Conservation (phyloP, 2,113 vertebrate species). For the Urocynchramus pylzowi region DNA sequence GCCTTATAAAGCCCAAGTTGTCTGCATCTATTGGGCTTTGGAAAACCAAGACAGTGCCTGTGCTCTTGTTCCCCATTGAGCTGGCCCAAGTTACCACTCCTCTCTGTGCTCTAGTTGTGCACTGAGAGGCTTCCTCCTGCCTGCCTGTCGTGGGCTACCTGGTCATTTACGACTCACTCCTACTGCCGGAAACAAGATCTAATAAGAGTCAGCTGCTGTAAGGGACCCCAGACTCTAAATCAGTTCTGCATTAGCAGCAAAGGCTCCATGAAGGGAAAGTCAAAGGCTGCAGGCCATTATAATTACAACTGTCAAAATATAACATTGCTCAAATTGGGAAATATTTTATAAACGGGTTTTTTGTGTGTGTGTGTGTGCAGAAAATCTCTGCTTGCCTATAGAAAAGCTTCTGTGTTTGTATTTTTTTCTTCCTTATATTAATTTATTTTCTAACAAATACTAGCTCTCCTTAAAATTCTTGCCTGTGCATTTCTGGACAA, state of each 20-base stretch:
- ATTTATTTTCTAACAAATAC: not conserved
- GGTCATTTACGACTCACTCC: constrained; percentile 20
- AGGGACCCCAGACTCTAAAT: constrained; percentile 49
- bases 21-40: not conserved
- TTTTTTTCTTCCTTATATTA: not conserved
- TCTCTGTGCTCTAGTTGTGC: fast-evolving
- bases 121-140: not conserved
- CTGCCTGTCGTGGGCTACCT: constrained; percentile 47
- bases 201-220: constrained; percentile 69
- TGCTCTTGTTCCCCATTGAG: not conserved
- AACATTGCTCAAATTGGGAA: not conserved
- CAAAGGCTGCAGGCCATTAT: constrained; percentile 63
- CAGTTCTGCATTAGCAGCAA: constrained; percentile 74
- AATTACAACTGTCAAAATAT: constrained; percentile 61
- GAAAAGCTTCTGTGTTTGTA: not conserved
- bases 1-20: not conserved
- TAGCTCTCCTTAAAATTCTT: not conserved
- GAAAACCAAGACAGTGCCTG: not conserved
- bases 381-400: not conserved
- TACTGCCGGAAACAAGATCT: constrained; percentile 52
- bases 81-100: not conserved
- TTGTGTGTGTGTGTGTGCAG: not conserved
- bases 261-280: constrained; percentile 54
- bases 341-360: not conserved
- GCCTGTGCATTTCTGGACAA: not conserved